Conservation (phyloP, 2,113 vertebrate species). For the Alethe diademata region DNA sequence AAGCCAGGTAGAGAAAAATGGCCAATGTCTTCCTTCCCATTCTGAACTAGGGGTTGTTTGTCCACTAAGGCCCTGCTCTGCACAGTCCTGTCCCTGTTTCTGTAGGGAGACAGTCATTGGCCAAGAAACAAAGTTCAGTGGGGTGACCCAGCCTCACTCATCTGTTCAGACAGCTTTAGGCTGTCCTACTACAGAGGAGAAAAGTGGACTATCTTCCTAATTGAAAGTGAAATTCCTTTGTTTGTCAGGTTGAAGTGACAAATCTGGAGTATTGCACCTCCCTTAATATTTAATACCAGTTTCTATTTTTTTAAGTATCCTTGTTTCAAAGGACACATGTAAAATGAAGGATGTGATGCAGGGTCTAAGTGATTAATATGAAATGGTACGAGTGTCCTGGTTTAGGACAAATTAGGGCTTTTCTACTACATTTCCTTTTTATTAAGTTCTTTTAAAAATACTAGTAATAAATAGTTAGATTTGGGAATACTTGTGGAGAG, state of each 20-base stretch:
- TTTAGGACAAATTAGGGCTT: neutral
- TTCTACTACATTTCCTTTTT: neutral
- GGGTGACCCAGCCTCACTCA: neutral
- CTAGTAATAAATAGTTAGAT: neutral
- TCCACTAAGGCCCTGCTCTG: neutral
- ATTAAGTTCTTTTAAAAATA: neutral
- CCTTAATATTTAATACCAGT: neutral
- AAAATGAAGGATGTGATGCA: neutral
- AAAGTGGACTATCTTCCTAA: neutral
- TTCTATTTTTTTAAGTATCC: neutral
- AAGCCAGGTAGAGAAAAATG: neutral
- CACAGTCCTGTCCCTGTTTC: neutral
- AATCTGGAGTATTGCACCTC: neutral
- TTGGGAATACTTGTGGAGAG: neutral
- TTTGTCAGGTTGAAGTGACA: neutral
- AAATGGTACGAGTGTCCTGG: neutral
- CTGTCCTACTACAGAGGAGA: neutral
- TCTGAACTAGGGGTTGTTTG: neutral
- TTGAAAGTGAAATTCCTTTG: neutral
- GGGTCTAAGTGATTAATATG: neutral
- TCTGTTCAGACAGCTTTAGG: neutral
- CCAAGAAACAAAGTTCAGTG: neutral
- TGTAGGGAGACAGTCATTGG: neutral
- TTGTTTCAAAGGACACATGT: fast-evolving
- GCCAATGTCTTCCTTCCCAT: neutral